Base-by-base conservation (phyloP, 2,113 vertebrate species). In the Petromus typicus region DNA sequence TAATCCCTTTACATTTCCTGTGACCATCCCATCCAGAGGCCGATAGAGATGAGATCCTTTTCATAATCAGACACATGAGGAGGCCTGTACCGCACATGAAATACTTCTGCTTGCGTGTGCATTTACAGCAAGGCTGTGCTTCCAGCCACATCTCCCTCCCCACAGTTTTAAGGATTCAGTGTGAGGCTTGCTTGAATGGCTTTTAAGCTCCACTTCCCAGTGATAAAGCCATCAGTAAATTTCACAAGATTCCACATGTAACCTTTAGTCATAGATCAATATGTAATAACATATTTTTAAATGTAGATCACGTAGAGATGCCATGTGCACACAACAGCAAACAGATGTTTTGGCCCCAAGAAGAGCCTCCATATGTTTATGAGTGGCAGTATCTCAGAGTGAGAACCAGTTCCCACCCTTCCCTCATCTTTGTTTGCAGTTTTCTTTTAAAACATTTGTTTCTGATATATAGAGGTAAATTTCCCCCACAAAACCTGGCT, bases 301-400 rank as follows among this genome's bases (percentile, higher is more conserved):
- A 37, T 73, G 59, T 37, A 89, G 82, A 84, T 95, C 94, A 85
- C 83, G 66, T 45, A 2, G 63, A 86, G 69, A 78, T n/a, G 59
- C 75, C 45, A n/a, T 67, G 89, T 86, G 86, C 56, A 89, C 45
- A 81, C 86, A 91, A 89, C 17, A 91, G 64, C 94, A 93, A 94
- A 87, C 95, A 95, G 94, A 93, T 97, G 95, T 89, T 91, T 66
- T 94, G 54, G 89, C 93, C 86, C 40, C 78, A 45, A 61, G 37
- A 73, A 63, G 93, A 22, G 8, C 5, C 63, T 76, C 71, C 67
- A 45, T 37, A 30, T 91, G 89, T 37, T 73, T 78, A 25, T 2
- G 66, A 69, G 64, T 59, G 90, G 84, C 40, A 48, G 73, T 25
- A 76, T 81, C 76, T 94, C 64, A n/a, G 2, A 16, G 73, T 45